Base-by-base conservation (phyloP, 2,113 vertebrate genomes). In the Diadophis punctatus region DNA sequence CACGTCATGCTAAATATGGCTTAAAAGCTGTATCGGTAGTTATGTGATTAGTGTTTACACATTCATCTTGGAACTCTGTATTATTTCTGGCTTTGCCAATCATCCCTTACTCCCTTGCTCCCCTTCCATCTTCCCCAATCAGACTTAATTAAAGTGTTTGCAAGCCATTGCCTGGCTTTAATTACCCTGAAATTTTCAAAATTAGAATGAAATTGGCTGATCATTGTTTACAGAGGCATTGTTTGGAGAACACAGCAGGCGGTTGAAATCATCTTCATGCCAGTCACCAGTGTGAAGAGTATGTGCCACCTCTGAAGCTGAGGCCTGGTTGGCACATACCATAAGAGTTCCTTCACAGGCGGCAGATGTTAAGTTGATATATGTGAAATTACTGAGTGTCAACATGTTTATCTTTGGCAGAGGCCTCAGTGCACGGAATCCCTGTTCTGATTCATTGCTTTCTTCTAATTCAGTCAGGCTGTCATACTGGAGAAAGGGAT, bases 151-250 rank as follows among this genome's bases (percentile, higher is more conserved):
- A 97, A 97, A 97, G 95, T 96, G 94, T 95, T 96, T 97, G 97
- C 97, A 97, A 97, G 95, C 95, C 86, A 12, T 96, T 0, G 90
- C 94, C 95, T 97, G 96, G 95, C 96, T 98, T 98, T 97, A 98
- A 97, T 98, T 97, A 97, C 96, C 95, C 96, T 89, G 95, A 97
- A 97, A 97, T 96, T 95, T 95, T 48, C 1, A 96, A 96, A 95
- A 97, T 97, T 94, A 96, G 96, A 96, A 96, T 96, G 96, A 94
- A 97, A 97, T 96, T 92, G 85, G 96, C 96, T 74, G 27, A 96
- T 89, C 51, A 95, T 97, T 97, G 96, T 96, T 97, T 96, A 95
- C 0, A 0, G 92, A 91, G 90, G 92, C 0, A 0, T 91, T 94
- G 96, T 94, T 95, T 34, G 7, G 68, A 96, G 93, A 96, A 92